A percentile compares a stretch with the other conserved stretches of the same genome.
phyloP scores from a whole-genome alignment of 2,888 invertebrate species.

The Noctua comes region DNA sequence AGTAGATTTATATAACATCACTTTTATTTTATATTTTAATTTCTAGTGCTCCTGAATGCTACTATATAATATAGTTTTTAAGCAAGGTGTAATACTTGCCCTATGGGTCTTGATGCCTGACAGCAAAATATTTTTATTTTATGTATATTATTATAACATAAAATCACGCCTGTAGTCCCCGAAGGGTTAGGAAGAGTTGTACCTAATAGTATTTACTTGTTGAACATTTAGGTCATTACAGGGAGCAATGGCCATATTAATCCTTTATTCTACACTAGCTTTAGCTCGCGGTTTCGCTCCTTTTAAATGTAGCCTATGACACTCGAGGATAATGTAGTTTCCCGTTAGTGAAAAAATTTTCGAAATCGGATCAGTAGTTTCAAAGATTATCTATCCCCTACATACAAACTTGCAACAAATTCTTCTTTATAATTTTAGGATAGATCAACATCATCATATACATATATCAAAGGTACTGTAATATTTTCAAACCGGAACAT shows the following conservation, averaged over 20 bases:
- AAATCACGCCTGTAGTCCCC: too few species aligned
- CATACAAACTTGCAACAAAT: not conserved
- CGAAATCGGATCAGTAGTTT: not conserved
- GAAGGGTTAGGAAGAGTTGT: too few species aligned
- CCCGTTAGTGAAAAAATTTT: not conserved
- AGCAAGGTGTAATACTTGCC: too few species aligned
- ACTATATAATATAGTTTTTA: too few species aligned
- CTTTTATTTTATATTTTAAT: too few species aligned
- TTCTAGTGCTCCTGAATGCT: too few species aligned
- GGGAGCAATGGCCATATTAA: not conserved
- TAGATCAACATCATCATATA: not conserved
- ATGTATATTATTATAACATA: not conserved
- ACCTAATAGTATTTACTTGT: not conserved
- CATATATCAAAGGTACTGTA: not conserved
- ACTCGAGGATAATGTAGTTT: not conserved
- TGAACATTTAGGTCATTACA: not conserved
- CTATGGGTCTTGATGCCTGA: too few species aligned
- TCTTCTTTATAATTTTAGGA: not conserved
- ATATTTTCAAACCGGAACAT: constrained; percentile 30
- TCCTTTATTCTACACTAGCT: not conserved
- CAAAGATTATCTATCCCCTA: not conserved
- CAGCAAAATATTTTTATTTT: too few species aligned
- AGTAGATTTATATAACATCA: too few species aligned
- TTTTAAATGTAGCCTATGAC: not conserved
- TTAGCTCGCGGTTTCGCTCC: not conserved